phyloP scores from a whole-genome alignment of 1,140 invertebrate genomes.

The Oscheius sp. region DNA sequence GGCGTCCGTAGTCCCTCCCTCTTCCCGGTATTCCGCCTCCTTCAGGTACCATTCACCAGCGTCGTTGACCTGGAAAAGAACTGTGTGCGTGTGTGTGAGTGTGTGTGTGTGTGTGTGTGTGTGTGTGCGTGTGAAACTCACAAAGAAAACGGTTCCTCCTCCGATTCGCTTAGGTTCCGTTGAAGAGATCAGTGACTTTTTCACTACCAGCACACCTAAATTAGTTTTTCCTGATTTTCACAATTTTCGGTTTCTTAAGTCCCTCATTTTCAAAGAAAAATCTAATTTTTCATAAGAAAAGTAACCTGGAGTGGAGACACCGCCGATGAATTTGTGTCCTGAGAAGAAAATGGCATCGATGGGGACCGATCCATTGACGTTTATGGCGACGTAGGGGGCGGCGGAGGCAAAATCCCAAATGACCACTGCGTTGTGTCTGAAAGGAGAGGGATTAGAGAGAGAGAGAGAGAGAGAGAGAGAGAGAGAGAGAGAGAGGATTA shows the following conservation, averaged over 20 bases:
- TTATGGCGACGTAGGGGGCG: slow-evolving; percentile 75
- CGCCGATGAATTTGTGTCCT: slow-evolving; percentile 84
- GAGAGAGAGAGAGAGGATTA: slow-evolving; percentile 77
- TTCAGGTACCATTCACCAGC: slow-evolving; percentile 67
- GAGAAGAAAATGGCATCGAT: slow-evolving; percentile 89
- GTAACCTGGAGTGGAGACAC: slow-evolving; percentile 77
- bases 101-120: neutral
- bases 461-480: slow-evolving; percentile 75
- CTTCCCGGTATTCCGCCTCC: slow-evolving; percentile 73
- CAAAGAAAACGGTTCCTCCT: slow-evolving; percentile 71
- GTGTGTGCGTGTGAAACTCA: slow-evolving; percentile 55
- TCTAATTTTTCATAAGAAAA: slow-evolving; percentile 45
- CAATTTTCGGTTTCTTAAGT: too few relatives aligned
- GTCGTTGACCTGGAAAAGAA: slow-evolving; percentile 59
- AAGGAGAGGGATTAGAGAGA: slow-evolving; percentile 66
- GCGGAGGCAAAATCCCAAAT: slow-evolving; percentile 78
- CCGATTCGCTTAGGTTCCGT: slow-evolving; percentile 66
- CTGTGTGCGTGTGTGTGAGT: slow-evolving; percentile 14
- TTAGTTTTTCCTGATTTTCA: too few relatives aligned
- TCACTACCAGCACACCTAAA: slow-evolving; percentile 70
- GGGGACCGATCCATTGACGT: slow-evolving; percentile 79
- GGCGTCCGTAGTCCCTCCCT: slow-evolving; percentile 79
- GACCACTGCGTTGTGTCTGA: neutral
- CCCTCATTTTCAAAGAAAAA: too few relatives aligned
- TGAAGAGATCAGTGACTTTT: slow-evolving; percentile 69